Conservation (phyloP, 2,113 vertebrate genomes). For the Symphodus melops region DNA sequence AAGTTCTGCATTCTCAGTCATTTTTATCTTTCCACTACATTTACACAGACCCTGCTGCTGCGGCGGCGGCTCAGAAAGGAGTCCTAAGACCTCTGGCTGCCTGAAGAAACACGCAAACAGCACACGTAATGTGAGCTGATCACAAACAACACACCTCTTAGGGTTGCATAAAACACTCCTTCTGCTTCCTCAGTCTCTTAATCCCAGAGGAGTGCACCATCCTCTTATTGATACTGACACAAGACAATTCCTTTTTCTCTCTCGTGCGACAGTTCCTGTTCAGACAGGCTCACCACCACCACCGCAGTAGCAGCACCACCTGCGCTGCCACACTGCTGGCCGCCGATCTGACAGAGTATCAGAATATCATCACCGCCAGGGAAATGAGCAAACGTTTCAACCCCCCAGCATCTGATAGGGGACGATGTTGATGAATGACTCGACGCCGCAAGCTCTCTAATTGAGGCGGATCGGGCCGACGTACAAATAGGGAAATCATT, state of each 20-base stretch:
- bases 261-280: constrained; percentile 46
- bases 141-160: constrained; percentile 17
- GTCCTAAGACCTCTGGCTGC: constrained; percentile 33
- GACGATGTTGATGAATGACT: constrained; percentile 73
- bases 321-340: constrained; percentile 64
- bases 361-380: constrained; percentile 56
- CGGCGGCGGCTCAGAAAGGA: constrained; percentile 25
- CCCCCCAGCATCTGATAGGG: constrained; percentile 69
- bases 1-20: constrained; percentile 62
- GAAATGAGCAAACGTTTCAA: constrained; percentile 72
- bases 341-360: constrained; percentile 69
- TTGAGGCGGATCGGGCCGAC: constrained; percentile 66
- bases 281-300: constrained; percentile 43
- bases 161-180: neutral
- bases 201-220: constrained; percentile 37
- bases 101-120: constrained; percentile 14
- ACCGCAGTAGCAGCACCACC: constrained; percentile 58
- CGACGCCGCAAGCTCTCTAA: constrained; percentile 64
- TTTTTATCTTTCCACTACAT: constrained; percentile 65
- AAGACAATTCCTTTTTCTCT: constrained; percentile 51
- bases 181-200: constrained; percentile 26
- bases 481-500: constrained; percentile 55
- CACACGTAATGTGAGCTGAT: constrained; percentile 8
- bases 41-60: constrained; percentile 40
- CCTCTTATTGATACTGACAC: constrained; percentile 50